Conservation (phyloP, 2,113 vertebrate species). For the Nanorana parkeri region DNA sequence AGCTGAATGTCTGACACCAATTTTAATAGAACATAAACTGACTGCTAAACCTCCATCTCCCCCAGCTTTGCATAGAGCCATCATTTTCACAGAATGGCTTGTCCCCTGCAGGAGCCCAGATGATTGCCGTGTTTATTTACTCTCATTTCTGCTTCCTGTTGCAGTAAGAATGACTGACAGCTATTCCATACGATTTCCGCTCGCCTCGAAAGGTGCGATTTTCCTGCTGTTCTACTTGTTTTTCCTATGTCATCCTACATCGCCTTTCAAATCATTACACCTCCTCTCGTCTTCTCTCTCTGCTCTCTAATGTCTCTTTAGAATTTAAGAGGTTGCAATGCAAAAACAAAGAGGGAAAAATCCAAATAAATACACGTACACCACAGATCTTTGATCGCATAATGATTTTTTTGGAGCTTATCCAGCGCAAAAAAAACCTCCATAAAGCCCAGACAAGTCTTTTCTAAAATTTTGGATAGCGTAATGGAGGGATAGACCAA, state of each 20-base stretch:
- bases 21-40: conserved; percentile 49
- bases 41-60: conserved; percentile 1
- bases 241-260: conserved; percentile 50
- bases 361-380: conserved; percentile 38
- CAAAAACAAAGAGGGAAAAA: conserved; percentile 6
- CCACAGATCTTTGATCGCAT: conserved; percentile 17
- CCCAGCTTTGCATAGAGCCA: conserved; percentile 39
- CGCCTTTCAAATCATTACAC: conserved; percentile 30
- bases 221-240: conserved; percentile 41
- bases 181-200: conserved; percentile 48
- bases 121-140: conserved; percentile 56
- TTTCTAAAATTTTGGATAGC: too few species aligned
- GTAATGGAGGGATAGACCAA: too few species aligned
- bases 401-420: conserved; percentile 41
- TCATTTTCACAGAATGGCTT: conserved; percentile 46
- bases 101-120: conserved; percentile 42
- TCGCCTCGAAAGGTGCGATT: conserved; percentile 44
- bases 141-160: conserved; percentile 50
- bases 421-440: background rate
- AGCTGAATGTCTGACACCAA: conserved; percentile 30
- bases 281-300: conserved; percentile 1
- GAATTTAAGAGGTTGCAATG: conserved; percentile 22
- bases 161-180: conserved; percentile 49
- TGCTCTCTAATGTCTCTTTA: background rate
- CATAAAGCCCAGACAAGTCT: too few species aligned